Evolutionary conservation across 2,113 vertebrate species (phyloP).

Genomic region (Nematolebias whitei): DNA sequence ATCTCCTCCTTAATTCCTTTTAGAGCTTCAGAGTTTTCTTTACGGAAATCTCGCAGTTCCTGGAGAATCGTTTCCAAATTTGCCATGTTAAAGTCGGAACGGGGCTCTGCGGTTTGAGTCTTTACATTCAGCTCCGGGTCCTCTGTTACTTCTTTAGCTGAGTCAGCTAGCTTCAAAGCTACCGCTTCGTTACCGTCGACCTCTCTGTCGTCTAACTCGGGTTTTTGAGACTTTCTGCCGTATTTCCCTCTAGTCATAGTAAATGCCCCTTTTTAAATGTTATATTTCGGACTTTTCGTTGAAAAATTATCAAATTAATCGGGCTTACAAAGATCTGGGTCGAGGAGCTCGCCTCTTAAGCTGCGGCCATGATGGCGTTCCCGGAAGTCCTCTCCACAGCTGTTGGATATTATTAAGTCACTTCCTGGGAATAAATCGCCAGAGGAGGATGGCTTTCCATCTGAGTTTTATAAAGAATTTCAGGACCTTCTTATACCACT

Average conservation of each 20-base stretch:
- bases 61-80: not conserved
- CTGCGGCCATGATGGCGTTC: not conserved
- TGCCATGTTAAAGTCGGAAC: not conserved
- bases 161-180: not conserved
- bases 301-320: not conserved
- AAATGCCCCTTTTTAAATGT: not conserved
- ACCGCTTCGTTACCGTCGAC: not conserved
- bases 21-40: not conserved
- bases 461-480: not conserved
- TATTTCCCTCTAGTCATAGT: not conserved
- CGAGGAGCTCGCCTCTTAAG: not conserved
- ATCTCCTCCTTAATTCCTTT: not conserved
- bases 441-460: not conserved
- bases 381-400: not conserved
- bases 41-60: not conserved
- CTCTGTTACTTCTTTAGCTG: too few species aligned
- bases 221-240: not conserved
- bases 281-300: not conserved
- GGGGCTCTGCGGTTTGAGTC: not conserved
- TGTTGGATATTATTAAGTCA: too few species aligned
- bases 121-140: not conserved
- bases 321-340: not conserved
- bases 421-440: too few species aligned
- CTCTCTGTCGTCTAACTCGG: not conserved
- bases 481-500: not conserved